Evolutionary conservation across 2,797 vertebrate species (phyloP), one percentile per base, ranked within the genome.

Genomic region (Enteromius unitaeniatus): DNA sequence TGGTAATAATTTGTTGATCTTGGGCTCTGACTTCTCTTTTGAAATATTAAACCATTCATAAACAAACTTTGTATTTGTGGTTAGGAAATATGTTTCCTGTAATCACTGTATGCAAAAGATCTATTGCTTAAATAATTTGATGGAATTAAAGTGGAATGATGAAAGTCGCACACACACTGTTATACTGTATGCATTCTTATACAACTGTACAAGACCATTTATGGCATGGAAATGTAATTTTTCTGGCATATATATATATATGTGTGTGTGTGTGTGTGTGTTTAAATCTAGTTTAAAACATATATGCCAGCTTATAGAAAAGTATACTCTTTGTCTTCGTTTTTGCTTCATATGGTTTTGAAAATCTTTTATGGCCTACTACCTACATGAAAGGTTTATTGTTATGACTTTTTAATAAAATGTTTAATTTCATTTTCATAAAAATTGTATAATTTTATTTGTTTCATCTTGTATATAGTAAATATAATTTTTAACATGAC

Each of bases 1-100:
- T 82, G 80, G 80, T 76, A 83, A 68, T 37, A 58, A 68, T 75
- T 83, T 68, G 72, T 76, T 67, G 72, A 83, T 68, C 76, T 69
- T 45, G 37, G 62, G 26, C 19, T 6, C 64, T 77, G 64, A 23
- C n/a, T 55, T 72, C 31, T 76, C 72, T 83, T 77, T 77, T 83
- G 81, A 83, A 83, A 77, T 68, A 26, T 83, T 58, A 77, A 58
- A 83, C 81, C 51, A 19, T 69, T 83, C 17, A 45, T 55, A 17
- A 76, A 76, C 23, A 55, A 82, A 83, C 58, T 40, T 53, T 1
- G 28, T 62, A 82, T 55, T 55, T 68, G 49, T 83, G 73, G 73
- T 47, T 34, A 13, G 1, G 3, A 28, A 76, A 49, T 62, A 76
- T 68, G 47, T 69, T 77, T 77, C 62, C 34, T 1, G 23, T 83